phyloP scores from a whole-genome alignment of 2,888 invertebrate genomes.

The Eupithecia subumbrata region DNA sequence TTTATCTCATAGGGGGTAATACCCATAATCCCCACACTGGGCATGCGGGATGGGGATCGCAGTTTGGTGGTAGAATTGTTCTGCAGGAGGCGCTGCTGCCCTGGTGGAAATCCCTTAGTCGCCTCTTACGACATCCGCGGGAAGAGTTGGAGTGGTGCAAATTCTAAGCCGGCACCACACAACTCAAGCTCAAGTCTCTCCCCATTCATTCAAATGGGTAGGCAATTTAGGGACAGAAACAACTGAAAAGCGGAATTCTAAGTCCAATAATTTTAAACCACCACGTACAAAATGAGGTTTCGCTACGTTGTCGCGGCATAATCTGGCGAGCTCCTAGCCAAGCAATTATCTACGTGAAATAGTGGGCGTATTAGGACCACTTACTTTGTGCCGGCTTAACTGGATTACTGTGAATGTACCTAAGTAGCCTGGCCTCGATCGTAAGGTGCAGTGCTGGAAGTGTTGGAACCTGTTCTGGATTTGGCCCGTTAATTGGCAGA shows the following conservation, averaged over 20 bases:
- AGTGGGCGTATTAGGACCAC: constrained; percentile 75
- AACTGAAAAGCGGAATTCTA: constrained; percentile 8
- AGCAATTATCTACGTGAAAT: constrained; percentile 81
- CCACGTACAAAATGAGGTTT: constrained; percentile 56
- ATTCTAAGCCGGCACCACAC: too few species aligned
- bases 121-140: too few species aligned
- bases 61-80: too few species aligned
- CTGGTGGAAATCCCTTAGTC: too few species aligned
- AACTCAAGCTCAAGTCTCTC: too few species aligned
- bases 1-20: too few species aligned
- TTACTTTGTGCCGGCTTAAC: constrained; percentile 75
- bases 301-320: constrained; percentile 59
- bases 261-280: constrained; percentile 30
- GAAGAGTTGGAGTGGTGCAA: too few species aligned
- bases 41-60: too few species aligned
- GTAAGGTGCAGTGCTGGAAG: constrained; percentile 26
- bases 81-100: too few species aligned
- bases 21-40: too few species aligned
- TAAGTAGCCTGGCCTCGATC: constrained; percentile 65
- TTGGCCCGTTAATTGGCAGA: constrained; percentile 28
- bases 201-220: neutral
- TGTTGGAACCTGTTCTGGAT: constrained; percentile 21
- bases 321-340: constrained; percentile 67
- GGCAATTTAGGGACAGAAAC: neutral
- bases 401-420: constrained; percentile 69